Evolutionary conservation across 2,888 invertebrate species (phyloP).

Genomic region (Phyllotreta striolata): DNA sequence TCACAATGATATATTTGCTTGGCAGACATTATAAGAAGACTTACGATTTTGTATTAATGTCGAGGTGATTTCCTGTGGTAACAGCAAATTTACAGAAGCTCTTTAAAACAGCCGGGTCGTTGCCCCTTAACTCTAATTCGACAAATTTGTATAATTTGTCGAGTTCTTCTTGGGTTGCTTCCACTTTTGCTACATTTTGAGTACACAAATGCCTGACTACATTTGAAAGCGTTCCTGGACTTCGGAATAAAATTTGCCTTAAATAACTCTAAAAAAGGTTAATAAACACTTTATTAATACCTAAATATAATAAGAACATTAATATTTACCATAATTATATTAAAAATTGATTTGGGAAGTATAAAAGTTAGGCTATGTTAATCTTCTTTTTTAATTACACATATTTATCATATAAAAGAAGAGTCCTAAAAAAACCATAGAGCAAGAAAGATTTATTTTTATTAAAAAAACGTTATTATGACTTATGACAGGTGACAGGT

Average conservation of each 20-base stretch:
- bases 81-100: conserved; percentile 89
- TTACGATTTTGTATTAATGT: conserved; percentile 78
- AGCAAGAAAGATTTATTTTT: too few relatives aligned
- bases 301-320: too few relatives aligned
- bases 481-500: too few relatives aligned
- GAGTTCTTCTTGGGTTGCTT: conserved; percentile 56
- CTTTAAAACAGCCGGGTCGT: conserved; percentile 86
- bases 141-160: conserved; percentile 85
- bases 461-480: too few relatives aligned
- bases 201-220: neutral
- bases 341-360: too few relatives aligned
- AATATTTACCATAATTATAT: too few relatives aligned
- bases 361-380: too few relatives aligned
- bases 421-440: too few relatives aligned
- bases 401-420: too few relatives aligned
- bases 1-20: neutral
- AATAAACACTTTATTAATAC: too few relatives aligned
- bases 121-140: conserved; percentile 85
- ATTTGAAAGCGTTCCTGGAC: conserved; percentile 2
- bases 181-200: conserved; percentile 1
- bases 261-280: neutral
- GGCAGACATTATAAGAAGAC: conserved; percentile 50
- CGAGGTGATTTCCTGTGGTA: conserved; percentile 82
- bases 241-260: conserved; percentile 5
- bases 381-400: too few relatives aligned